These are phyloP conservation scores for Sciurus carolinensis DNA, from an alignment of 2,797 vertebrate species.

Conservation along the genomic window DNA sequence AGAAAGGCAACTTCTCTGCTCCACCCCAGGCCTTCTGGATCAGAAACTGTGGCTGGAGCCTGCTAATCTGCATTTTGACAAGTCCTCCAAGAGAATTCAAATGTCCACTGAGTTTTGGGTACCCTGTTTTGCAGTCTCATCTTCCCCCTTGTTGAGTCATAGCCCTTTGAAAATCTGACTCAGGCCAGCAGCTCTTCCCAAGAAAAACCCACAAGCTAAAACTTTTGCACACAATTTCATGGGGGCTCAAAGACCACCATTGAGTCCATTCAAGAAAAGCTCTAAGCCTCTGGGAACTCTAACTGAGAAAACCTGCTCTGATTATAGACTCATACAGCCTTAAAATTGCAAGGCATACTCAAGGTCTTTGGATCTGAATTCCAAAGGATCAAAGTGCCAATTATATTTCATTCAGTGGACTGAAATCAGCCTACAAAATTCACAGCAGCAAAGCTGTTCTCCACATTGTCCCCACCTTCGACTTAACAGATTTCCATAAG, in stretches of 20 bases:
- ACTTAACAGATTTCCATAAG: neutral
- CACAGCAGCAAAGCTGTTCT: neutral
- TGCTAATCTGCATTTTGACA: neutral
- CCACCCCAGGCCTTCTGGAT: neutral
- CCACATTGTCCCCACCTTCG: neutral
- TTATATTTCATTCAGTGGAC: neutral
- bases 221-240: neutral
- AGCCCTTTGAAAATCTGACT: neutral
- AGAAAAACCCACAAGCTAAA: neutral
- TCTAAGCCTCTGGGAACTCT: neutral
- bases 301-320: too few relatives aligned
- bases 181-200: neutral
- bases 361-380: neutral
- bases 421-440: neutral
- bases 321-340: neutral
- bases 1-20: neutral
- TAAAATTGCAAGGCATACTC: neutral
- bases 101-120: too few relatives aligned
- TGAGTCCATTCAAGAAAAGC: neutral
- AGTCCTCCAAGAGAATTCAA: fast-evolving
- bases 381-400: neutral
- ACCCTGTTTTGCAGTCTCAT: neutral
- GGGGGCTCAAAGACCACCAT: neutral
- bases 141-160: neutral
- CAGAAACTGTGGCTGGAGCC: neutral